Conservation (phyloP, 1,140 invertebrate species). For the Danaus melanippus region DNA sequence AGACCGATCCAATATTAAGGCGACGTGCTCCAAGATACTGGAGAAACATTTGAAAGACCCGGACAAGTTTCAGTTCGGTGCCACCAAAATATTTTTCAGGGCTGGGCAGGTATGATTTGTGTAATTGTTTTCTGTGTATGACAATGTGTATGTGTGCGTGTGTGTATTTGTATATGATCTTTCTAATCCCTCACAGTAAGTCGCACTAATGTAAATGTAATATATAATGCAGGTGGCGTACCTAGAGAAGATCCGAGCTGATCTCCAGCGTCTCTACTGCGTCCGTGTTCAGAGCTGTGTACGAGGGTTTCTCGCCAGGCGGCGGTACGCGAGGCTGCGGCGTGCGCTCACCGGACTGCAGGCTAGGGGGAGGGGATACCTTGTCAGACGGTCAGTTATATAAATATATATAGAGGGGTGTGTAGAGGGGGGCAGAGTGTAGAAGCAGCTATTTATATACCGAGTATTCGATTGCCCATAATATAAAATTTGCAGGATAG, state of each 20-base stretch:
- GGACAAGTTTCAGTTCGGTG: slow-evolving; percentile 97
- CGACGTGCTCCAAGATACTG: slow-evolving; percentile 87
- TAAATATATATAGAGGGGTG: background rate
- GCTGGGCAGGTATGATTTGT: slow-evolving; percentile 84
- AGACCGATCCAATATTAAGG: slow-evolving; percentile 80
- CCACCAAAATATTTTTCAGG: slow-evolving; percentile 98
- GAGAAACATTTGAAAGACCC: slow-evolving; percentile 83
- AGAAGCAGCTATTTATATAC: no score
- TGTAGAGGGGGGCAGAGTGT: no score
- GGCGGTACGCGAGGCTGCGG: slow-evolving; percentile 80
- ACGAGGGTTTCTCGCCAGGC: slow-evolving; percentile 84
- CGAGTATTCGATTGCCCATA: no score
- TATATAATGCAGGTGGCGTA: slow-evolving; percentile 85
- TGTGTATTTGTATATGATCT: no score
- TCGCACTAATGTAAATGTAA: background rate
- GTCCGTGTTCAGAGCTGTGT: slow-evolving; percentile 94
- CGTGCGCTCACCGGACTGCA: slow-evolving; percentile 81
- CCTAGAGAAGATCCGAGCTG: slow-evolving; percentile 92
- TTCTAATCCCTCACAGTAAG: no score
- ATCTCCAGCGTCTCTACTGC: slow-evolving; percentile 89
- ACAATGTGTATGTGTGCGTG: no score
- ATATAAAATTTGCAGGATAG: no score
- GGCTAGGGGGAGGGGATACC: slow-evolving; percentile 80
- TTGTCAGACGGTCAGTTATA: slow-evolving; percentile 79
- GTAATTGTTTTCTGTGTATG: background rate